Conservation (phyloP, 2,113 vertebrate genomes). For the Rhinoptilus africanus region DNA sequence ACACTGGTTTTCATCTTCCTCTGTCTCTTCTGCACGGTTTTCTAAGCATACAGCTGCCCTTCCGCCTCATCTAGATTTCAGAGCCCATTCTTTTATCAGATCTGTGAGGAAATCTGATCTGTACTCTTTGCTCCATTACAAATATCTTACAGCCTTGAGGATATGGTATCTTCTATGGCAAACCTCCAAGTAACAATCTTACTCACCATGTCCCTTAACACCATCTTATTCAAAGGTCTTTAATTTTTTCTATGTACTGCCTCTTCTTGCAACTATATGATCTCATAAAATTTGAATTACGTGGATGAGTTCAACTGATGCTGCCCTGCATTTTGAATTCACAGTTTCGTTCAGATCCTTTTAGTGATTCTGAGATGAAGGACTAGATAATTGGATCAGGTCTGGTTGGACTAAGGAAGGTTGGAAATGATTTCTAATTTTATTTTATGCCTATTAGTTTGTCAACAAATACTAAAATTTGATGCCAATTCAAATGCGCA, state of each 20-base stretch:
- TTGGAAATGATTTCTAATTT: not conserved
- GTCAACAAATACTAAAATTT: not conserved
- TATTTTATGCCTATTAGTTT: not conserved
- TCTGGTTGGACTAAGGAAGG: not conserved
- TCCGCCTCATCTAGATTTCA: not conserved
- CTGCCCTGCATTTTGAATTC: not conserved
- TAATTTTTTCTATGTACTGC: not conserved
- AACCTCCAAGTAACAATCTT: not conserved
- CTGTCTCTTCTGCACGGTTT: not conserved
- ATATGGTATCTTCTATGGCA: not conserved
- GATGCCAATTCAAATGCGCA: not conserved
- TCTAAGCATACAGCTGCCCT: not conserved
- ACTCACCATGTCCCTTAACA: not conserved
- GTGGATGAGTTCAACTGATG: not conserved
- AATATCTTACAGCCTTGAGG: not conserved
- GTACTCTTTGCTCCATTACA: not conserved
- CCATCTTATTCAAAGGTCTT: not conserved
- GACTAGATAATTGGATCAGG: not conserved
- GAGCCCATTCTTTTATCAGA: not conserved
- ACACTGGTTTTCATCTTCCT: not conserved
- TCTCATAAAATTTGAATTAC: not conserved
- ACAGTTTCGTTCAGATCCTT: not conserved
- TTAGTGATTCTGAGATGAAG: not conserved
- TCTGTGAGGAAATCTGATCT: not conserved
- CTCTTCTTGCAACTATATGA: not conserved